These are phyloP conservation scores for Coelogynopora nodosa DNA, from an alignment of 2,888 invertebrate species.

Conservation along the genomic window DNA sequence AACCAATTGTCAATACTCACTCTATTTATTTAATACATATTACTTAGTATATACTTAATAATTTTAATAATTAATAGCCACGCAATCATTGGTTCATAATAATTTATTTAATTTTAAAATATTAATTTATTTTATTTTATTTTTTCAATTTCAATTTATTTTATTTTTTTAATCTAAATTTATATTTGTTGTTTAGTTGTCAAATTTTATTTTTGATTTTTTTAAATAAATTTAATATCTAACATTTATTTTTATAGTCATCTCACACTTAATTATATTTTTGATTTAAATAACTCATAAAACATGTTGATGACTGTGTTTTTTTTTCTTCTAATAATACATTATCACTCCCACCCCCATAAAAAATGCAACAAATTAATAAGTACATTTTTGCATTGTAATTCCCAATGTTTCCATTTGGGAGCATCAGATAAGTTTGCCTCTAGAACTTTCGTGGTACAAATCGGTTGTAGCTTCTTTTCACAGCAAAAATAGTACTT, in stretches of 20 bases:
- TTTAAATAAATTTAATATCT: too few relatives aligned
- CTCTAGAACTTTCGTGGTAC: not conserved
- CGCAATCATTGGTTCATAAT: too few relatives aligned
- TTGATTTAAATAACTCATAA: not conserved
- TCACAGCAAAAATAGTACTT: not conserved
- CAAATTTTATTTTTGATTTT: too few relatives aligned
- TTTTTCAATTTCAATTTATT: too few relatives aligned
- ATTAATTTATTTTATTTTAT: too few relatives aligned
- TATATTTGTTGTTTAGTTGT: too few relatives aligned
- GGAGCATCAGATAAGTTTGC: not conserved
- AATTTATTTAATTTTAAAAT: too few relatives aligned
- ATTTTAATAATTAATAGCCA: too few relatives aligned
- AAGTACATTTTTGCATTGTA: not conserved
- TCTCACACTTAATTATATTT: not conserved
- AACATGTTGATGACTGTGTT: not conserved
- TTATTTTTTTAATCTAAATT: too few relatives aligned
- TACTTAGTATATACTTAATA: too few relatives aligned
- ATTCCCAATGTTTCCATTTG: constrained; percentile 23
- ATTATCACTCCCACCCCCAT: not conserved
- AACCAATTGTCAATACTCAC: too few relatives aligned
- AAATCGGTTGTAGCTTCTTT: not conserved
- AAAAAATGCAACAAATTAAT: not conserved
- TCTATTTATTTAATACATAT: too few relatives aligned
- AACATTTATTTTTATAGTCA: not conserved
- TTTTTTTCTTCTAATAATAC: not conserved